Base-by-base conservation (phyloP, 1,140 invertebrate species). In the Heliothis virescens region DNA sequence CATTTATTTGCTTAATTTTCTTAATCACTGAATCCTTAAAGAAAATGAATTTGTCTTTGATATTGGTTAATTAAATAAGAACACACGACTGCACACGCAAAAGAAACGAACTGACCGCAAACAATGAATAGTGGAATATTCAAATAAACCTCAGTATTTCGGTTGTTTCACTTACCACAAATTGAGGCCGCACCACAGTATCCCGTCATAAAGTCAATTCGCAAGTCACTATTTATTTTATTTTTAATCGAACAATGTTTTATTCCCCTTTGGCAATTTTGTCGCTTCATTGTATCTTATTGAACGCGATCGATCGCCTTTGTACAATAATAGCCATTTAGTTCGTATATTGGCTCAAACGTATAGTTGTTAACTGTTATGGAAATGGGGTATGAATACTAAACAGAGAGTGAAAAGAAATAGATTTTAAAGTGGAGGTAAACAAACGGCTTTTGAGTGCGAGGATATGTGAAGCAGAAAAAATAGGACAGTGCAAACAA, bases 241-340 rank as follows among this genome's bases (percentile, higher is more conserved):
- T 60, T 74, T 59, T 74, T 74, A 60, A 74, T 74, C 55, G 34
- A 74, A 50, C 55, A 21, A 34, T 21, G 50, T 74, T 74, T 34
- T 74, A 59, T 63, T 52, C 47, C 63, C 21, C 73, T 76, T 76
- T 76, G 48, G 16, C 59, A 63, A 76, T 63, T 52, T 76, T 60
- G 47, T 63, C 59, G 55, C 26, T 63, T 48, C 16, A 63, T 48
- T 63, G 21, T 63, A 21, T 60, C 18, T 48, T 75, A 62, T 76
- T 47, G 73, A 63, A 52, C 41, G 18, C 73, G 18, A 74, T 62
- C 73, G 47, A 53, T 63, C 34, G 73, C 73, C 73, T 76, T 76
- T 76, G 73, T 76, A 21, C 47, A 62, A 63, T 76, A 52, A 76
- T 76, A 63, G 73, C 59, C 34, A 63, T 76, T 76, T 76, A 76